Base-by-base conservation (phyloP, 2,888 invertebrate genomes). In the Coelopa pilipes region DNA sequence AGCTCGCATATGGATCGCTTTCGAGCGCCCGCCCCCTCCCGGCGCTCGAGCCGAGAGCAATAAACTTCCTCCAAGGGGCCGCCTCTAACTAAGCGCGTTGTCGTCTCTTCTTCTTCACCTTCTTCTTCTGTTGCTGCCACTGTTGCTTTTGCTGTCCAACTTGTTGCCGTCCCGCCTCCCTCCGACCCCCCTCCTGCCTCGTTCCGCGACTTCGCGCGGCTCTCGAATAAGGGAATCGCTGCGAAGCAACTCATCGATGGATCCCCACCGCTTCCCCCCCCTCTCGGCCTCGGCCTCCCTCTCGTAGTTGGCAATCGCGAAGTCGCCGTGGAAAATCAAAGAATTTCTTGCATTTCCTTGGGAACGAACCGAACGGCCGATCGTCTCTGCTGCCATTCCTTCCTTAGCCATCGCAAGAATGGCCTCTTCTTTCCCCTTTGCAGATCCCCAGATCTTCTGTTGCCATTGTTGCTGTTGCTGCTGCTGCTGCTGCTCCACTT, bases 291-390 rank as follows among this genome's bases (percentile, higher is more conserved):
- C 21, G n/a, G n/a, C n/a, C n/a, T n/a, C n/a, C n/a, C n/a, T n/a
- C 55, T 19, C 60, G 13, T 21, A 21, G 34, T 34, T 62, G 62
- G 7, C 62, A 62, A 53, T 67, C n/a, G n/a, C 53, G 21, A 24
- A 34, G 1, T 0, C 68, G 70, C 72, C 78, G 78, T 77, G 78
- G 81, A 83, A 83, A 79, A 62, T 55, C 63, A 67, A 78, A 79
- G 83, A 83, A 84, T 83, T 81, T 82, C 75, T 78, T 78, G 79
- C 78, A 83, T 82, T 83, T 84, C 82, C 83, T 82, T 83, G 84
- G 83, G 83, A 83, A 84, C 81, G 76, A 82, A 10, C 34, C 34
- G 34, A 34, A 34, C n/a, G n/a, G n/a, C 4, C 34, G 34, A 34
- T 34, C 34, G n/a, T 65, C 17, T 46, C 45, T 63, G 15, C 17